Evolutionary conservation across 2,797 vertebrate species (phyloP).

Genomic region (Phoxinus dragarum): DNA sequence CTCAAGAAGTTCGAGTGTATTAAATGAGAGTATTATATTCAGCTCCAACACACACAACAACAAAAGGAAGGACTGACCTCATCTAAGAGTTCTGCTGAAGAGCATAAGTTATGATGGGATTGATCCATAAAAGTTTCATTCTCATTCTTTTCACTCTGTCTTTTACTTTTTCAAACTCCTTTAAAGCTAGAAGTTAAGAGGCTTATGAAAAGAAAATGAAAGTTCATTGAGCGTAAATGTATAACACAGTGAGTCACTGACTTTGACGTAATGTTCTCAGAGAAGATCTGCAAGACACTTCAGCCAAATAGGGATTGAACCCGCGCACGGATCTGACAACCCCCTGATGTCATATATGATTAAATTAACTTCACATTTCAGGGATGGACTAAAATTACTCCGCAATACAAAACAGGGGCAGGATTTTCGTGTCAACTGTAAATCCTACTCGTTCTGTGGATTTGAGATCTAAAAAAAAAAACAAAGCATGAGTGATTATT

Average conservation of each 20-base stretch:
- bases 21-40: conserved; percentile 6
- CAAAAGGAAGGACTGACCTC: conserved; percentile 5
- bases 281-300: conserved; percentile 2
- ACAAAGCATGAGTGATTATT: conserved; percentile 29
- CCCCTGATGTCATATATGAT: conserved; percentile 10
- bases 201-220: conserved; percentile 33
- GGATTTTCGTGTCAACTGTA: conserved; percentile 36
- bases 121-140: conserved; percentile 29
- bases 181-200: conserved; percentile 16
- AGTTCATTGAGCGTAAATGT: conserved; percentile 20
- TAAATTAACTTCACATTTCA: conserved; percentile 49
- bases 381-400: conserved; percentile 24
- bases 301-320: conserved; percentile 8
- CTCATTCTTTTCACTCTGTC: neutral
- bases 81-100: conserved; percentile 6
- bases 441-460: conserved; percentile 41
- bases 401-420: conserved; percentile 14
- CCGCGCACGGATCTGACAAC: neutral
- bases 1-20: neutral
- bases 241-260: conserved; percentile 18
- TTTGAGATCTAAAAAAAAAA: conserved; percentile 5
- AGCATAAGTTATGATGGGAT: conserved; percentile 5
- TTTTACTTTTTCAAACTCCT: conserved; percentile 5
- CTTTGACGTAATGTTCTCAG: conserved; percentile 4
- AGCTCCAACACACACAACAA: neutral